Base-by-base conservation (phyloP, 2,113 vertebrate genomes). In the Ibidorhyncha struthersii region DNA sequence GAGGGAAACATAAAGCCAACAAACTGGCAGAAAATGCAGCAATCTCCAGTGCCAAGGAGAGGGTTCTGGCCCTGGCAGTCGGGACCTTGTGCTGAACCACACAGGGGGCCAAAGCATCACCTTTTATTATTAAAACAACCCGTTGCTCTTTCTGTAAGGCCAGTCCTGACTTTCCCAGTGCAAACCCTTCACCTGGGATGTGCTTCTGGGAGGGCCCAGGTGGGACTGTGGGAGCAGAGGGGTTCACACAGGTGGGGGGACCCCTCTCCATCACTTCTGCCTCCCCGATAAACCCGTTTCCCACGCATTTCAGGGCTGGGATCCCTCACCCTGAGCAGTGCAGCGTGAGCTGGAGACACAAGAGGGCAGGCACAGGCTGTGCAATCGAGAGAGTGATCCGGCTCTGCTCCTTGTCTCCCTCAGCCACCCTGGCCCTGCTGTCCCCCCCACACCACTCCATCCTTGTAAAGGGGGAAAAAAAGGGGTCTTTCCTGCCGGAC, bases 311-410 rank as follows among this genome's bases (percentile, higher is more conserved):
- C 5, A 1, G 38, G 29, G 12, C 8, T 50, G 71, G 36, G 9
- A 19, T 36, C 58, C 18, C 21, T 29, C 71, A 1, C 10, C 12
- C 38, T 4, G 25, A 45, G 65, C 30, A 3, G 7, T 73, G 94
- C 81, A 97, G 45, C 25, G 0, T 21, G 12, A 11, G 45, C 5
- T 79, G 34, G 49, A 41, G 94, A 90, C 97, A 86, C 91, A 69
- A 97, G 97, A 96, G 96, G 96, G 97, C 97, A 96, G 96, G 62
- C 94, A 56, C 41, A 80, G 91, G 41, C 93, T 90, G 79, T 25
- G 45, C 58, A 63, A 90, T 58, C 1, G 18, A 32, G 41, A 10
- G 27, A 40, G 43, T 32, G 22, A 14, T 38, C 22, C 10, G 4
- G 23, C 16, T 59, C 61, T 27, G 49, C 49, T 50, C 49, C 41